Percentiles rank a stretch among this genome's conserved stretches.
Conservation (phyloP, 2,888 invertebrate species). For the Drosophila pegasa region DNA sequence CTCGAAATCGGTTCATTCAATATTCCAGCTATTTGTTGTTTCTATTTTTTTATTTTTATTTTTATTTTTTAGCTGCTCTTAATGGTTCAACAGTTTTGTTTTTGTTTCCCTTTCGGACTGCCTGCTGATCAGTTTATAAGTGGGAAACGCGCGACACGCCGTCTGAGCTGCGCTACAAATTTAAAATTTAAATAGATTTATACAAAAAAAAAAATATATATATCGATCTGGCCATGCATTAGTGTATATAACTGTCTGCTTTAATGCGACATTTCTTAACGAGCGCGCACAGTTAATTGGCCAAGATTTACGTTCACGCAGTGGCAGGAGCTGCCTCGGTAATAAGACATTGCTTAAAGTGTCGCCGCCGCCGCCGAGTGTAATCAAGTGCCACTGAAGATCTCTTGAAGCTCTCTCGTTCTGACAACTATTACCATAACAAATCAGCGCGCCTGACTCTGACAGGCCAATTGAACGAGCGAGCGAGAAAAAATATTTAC, state of each 20-base stretch:
- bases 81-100: conserved; percentile 52
- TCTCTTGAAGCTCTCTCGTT: conserved; percentile 71
- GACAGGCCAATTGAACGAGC: conserved; percentile 79
- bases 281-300: conserved; percentile 68
- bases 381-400: conserved; percentile 76
- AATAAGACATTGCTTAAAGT: conserved; percentile 22
- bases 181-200: conserved; percentile 9
- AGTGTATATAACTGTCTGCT: conserved; percentile 20
- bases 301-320: conserved; percentile 65
- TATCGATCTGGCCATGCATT: neutral
- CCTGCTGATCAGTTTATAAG: conserved; percentile 40
- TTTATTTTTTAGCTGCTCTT: conserved; percentile 40
- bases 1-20: conserved; percentile 63
- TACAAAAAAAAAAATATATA: neutral
- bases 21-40: conserved; percentile 64
- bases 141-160: conserved; percentile 61
- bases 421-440: conserved; percentile 77
- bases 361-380: conserved; percentile 53
- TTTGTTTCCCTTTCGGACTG: conserved; percentile 19
- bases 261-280: conserved; percentile 58
- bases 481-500: conserved; percentile 68
- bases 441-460: conserved; percentile 73
- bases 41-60: conserved; percentile 6
- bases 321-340: conserved; percentile 21
- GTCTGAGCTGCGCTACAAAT: conserved; percentile 51